Evolutionary conservation across 2,888 invertebrate species (phyloP).

Genomic region (Pycnomerus fuliginosus): DNA sequence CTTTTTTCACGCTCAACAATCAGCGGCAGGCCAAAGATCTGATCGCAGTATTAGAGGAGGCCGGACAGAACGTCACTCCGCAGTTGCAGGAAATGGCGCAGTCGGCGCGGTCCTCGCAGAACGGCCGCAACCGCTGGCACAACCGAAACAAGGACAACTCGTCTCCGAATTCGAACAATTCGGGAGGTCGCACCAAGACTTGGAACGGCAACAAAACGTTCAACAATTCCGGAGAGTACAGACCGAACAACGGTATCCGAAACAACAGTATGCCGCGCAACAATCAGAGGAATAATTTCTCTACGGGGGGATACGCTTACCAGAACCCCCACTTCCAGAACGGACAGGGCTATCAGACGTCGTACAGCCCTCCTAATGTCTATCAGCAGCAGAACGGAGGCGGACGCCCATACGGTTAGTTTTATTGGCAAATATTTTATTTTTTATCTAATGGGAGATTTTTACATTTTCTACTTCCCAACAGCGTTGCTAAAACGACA

Average conservation of each 20-base stretch:
- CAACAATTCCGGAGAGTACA: conserved; percentile 30
- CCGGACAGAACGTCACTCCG: conserved; percentile 67
- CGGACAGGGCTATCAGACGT: conserved; percentile 41
- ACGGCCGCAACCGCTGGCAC: conserved; percentile 63
- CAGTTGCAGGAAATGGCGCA: conserved; percentile 51
- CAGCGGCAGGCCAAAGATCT: conserved; percentile 90
- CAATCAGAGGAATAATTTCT: conserved; percentile 62
- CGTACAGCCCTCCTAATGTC: conserved; percentile 40
- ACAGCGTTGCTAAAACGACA: too few relatives aligned
- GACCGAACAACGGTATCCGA: conserved; percentile 26
- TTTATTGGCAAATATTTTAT: too few relatives aligned
- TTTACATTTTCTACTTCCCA: too few relatives aligned
- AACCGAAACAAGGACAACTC: conserved; percentile 59
- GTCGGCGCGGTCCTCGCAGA: conserved; percentile 44
- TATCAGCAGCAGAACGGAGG: conserved; percentile 34
- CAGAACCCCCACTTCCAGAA: conserved; percentile 55
- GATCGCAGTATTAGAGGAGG: conserved; percentile 88
- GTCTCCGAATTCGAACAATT: conserved; percentile 56
- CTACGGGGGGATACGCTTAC: conserved; percentile 53
- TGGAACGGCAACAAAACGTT: conserved; percentile 45
- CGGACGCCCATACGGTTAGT: conserved; percentile 37
- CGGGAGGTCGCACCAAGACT: conserved; percentile 31
- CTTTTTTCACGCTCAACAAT: conserved; percentile 92
- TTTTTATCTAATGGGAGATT: too few relatives aligned
- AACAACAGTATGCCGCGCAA: conserved; percentile 55